A percentile compares a stretch with the other conserved stretches of the same genome.
Conservation (phyloP, 2,888 invertebrate genomes). For the Drosophila histrio region DNA sequence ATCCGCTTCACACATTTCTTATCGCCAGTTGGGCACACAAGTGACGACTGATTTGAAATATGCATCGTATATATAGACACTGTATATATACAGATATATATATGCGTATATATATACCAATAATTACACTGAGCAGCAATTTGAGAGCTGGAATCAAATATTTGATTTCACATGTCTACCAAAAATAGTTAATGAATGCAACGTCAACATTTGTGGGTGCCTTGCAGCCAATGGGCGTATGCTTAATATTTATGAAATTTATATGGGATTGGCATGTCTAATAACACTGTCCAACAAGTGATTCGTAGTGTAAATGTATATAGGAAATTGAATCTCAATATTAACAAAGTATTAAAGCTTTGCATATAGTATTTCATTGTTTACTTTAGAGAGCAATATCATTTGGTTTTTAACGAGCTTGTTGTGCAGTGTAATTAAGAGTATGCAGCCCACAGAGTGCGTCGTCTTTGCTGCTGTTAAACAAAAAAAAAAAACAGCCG, state of each 20-base stretch:
- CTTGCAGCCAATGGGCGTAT: conserved; percentile 58
- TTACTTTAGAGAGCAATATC: background rate
- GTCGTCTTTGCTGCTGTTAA: conserved; percentile 34
- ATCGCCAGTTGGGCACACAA: conserved; percentile 48
- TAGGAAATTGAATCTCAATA: background rate
- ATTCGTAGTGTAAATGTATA: background rate
- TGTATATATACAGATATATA: conserved; percentile 3
- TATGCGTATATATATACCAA: conserved; percentile 14
- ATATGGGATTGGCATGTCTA: conserved; percentile 60
- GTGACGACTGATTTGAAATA: conserved; percentile 33
- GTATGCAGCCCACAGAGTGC: conserved; percentile 39
- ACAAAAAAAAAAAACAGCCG: conserved; percentile 39
- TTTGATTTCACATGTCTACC: conserved; percentile 41
- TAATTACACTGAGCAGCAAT: conserved; percentile 48
- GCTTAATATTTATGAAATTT: conserved; percentile 69
- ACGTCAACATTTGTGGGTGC: conserved; percentile 38
- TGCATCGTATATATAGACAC: conserved; percentile 9
- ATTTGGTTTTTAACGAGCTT: conserved; percentile 5
- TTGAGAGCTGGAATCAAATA: conserved; percentile 18
- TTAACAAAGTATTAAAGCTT: background rate
- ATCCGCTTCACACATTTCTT: conserved; percentile 35
- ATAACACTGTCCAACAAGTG: conserved; percentile 49
- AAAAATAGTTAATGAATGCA: conserved; percentile 53
- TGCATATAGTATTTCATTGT: no score
- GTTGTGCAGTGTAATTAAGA: conserved; percentile 71